Base-by-base conservation (phyloP, 2,888 invertebrate species). In the Carterocephalus palaemon region DNA sequence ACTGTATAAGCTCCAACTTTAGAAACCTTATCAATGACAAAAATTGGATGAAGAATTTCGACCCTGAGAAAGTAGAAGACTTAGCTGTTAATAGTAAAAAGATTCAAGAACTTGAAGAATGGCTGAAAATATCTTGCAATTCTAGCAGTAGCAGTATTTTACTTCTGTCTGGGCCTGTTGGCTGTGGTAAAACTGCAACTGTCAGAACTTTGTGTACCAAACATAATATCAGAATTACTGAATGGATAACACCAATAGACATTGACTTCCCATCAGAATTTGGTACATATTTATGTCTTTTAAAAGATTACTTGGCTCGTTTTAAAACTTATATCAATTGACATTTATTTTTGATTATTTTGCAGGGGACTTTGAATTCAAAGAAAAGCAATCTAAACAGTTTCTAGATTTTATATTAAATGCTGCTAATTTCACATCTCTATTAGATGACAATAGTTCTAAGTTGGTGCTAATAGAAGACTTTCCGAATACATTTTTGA, bases 241-340 rank as follows among this genome's bases (percentile, higher is more conserved):
- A 96, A 75, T 97, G 96, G 96, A 90, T 92, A 13, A 95, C 94
- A 58, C 95, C 96, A 3, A 57, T 92, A 5, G 93, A 94, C 72
- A 89, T 90, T 57, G 90, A 90, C 42, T 82, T 88, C 48, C 88
- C 90, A 51, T 76, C 86, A 53, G 86, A 88, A 48, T 76, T 73
- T 75, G 87, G 87, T 87, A 66, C 1, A 23, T 46, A 5, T 34
- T 12, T 34, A 4, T 6, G 4, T 19, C 19, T 19, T 6, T n/a
- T 19, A 19, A 3, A 19, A 10, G 4, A n/a, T 16, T 17, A 33
- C 1, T 4, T 24, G 8, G 2, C n/a, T n/a, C n/a, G n/a, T 17
- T 34, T 3, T 7, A 4, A 12, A 29, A 9, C 2, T 16, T 15
- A 6, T 17, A 36, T 2, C 6, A 19, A 42, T 17, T 22, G 5